Evolutionary conservation across 2,113 vertebrate species (phyloP).

Genomic region (Tetrao urogallus): DNA sequence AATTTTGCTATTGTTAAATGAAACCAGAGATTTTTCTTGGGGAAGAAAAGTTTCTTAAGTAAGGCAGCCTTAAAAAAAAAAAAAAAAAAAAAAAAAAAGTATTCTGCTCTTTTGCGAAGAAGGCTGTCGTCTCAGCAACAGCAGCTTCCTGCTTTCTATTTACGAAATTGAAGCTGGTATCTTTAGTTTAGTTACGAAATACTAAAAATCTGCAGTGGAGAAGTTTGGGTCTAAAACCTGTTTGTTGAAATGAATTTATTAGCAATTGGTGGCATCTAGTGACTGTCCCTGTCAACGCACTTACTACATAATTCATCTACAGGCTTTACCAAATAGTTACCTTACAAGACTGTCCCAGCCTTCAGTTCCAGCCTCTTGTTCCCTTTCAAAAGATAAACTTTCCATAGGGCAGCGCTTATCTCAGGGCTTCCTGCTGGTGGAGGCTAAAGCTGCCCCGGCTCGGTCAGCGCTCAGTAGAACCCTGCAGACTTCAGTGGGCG

Average conservation of each 20-base stretch:
- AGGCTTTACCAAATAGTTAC: background rate
- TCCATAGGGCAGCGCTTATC: conserved; percentile 31
- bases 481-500: background rate
- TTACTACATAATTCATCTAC: background rate
- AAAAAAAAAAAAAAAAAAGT: background rate
- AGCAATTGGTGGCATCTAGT: background rate
- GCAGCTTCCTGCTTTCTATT: background rate
- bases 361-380: background rate
- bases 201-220: background rate
- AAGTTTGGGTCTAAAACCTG: background rate
- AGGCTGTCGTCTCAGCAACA: background rate
- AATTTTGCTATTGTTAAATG: background rate
- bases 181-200: background rate
- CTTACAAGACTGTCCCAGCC: background rate
- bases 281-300: background rate
- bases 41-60: background rate
- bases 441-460: conserved; percentile 21
- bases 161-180: background rate
- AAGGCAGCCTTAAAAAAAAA: background rate
- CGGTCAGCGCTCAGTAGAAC: background rate
- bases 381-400: conserved; percentile 34
- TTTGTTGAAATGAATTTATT: background rate
- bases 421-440: background rate
- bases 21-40: background rate
- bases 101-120: background rate